Evolutionary conservation across 1,140 invertebrate species (phyloP).

Genomic region (Apis florea): DNA sequence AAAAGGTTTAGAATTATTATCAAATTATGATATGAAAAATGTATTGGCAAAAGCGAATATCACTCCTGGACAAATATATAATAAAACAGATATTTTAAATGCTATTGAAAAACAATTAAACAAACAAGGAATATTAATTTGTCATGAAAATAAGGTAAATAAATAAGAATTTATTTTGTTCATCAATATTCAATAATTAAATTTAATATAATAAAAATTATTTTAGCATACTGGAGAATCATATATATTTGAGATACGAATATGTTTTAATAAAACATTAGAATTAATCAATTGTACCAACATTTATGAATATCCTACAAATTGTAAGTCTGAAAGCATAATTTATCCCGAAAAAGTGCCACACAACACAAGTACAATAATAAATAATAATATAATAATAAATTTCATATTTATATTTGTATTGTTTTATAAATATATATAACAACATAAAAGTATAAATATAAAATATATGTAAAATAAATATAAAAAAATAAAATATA

Average conservation of each 20-base stretch:
- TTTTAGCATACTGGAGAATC: slow-evolving; percentile 79
- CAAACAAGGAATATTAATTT: slow-evolving; percentile 63
- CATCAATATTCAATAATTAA: background rate
- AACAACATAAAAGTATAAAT: background rate
- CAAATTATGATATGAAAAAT: slow-evolving; percentile 84
- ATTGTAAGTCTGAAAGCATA: slow-evolving; percentile 82
- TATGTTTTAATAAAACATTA: slow-evolving; percentile 85
- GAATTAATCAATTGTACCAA: slow-evolving; percentile 83
- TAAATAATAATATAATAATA: no score
- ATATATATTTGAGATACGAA: slow-evolving; percentile 79
- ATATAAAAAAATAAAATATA: background rate
- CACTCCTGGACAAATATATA: slow-evolving; percentile 82
- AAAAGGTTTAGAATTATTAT: slow-evolving; percentile 84
- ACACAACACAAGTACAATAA: slow-evolving; percentile 10
- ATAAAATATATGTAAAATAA: background rate
- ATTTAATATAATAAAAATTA: background rate
- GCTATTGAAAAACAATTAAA: slow-evolving; percentile 78
- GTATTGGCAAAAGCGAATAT: slow-evolving; percentile 83
- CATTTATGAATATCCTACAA: slow-evolving; percentile 78
- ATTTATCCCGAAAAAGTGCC: slow-evolving; percentile 81
- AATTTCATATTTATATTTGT: no score
- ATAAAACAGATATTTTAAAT: slow-evolving; percentile 81
- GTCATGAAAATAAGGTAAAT: slow-evolving; percentile 64
- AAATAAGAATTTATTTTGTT: background rate
- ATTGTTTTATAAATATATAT: no score